A percentile compares a stretch with the other conserved stretches of the same genome.
Conservation (phyloP, 53 echinoderm and acorn worm genomes). For the Patiria pectinifera region DNA sequence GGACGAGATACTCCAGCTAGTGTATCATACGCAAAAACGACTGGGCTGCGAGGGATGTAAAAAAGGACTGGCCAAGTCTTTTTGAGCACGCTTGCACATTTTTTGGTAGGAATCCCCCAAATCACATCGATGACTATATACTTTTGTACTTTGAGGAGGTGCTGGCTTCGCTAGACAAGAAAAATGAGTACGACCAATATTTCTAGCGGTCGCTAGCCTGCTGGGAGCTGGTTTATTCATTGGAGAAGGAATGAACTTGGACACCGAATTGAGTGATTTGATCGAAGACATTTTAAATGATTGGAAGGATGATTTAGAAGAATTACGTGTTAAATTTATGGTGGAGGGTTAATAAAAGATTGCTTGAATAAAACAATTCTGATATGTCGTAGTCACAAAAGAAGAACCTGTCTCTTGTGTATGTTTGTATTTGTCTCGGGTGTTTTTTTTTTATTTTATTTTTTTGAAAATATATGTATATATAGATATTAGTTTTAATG, state of each 20-base stretch:
- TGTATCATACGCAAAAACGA: background rate
- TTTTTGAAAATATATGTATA: too few relatives aligned
- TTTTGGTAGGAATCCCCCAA: too few relatives aligned
- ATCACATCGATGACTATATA: too few relatives aligned
- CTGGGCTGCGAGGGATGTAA: slow-evolving; percentile 46
- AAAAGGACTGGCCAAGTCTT: slow-evolving; percentile 18
- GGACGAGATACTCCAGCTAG: background rate
- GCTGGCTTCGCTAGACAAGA: too few relatives aligned
- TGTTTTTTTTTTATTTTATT: too few relatives aligned
- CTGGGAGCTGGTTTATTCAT: background rate
- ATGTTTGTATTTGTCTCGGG: too few relatives aligned
- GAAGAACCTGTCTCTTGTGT: too few relatives aligned
- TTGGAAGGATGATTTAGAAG: background rate
- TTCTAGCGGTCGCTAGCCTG: background rate
- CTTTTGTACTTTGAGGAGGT: too few relatives aligned
- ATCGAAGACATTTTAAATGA: slow-evolving; percentile 21
- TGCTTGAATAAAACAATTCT: background rate
- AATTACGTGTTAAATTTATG: background rate
- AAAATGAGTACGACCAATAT: background rate
- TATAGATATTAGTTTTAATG: too few relatives aligned
- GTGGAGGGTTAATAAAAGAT: background rate
- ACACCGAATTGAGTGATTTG: background rate
- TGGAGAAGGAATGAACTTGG: slow-evolving; percentile 9
- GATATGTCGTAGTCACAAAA: background rate
- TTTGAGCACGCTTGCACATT: slow-evolving; percentile 32